Base-by-base conservation (phyloP, 2,888 invertebrate species). In the Serripes groenlandicus region DNA sequence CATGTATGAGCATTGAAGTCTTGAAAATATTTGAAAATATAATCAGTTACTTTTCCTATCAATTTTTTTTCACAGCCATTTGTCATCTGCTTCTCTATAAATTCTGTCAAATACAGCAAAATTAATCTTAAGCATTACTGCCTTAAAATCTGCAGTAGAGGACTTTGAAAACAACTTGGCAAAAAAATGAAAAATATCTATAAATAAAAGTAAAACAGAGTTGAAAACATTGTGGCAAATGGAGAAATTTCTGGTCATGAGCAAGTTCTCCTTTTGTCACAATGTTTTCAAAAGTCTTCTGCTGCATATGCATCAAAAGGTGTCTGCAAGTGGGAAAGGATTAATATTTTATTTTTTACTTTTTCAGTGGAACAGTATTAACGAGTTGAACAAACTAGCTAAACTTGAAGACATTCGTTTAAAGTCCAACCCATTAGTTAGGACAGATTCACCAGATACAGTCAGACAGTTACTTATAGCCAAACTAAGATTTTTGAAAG, bases 331-430 rank as follows among this genome's bases (percentile, higher is more conserved):
- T 49, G 49, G 49, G 15, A 49, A 49, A 49, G 49, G 7, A 21
- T 49, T 49, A 42, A 42, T 42, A 42, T 49, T 49, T 49, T 49
- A 71, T 66, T 73, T 71, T 68, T 49, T 7, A 71, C 79, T 73
- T 88, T 96, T 96, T 49, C 95, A 98, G 98, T 97, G 97, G 97
- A 95, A 96, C 88, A 97, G 97, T 1, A 95, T 98, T 35, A 97
- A 97, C 91, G 98, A 98, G 94, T 95, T 99, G 90, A 97, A 97
- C 92, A 98, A 97, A 94, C 94, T 99, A 72, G 94, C 95, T 34
- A 95, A 94, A 18, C 95, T 98, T 58, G 96, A 96, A 91, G 96
- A 97, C 86, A 95, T 98, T 0, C 96, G 96, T 89, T 96, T 97
- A 89, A 86, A 86, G 35, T 83, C 88, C n/a, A 93, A 93, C 69